A percentile compares a stretch with the other conserved stretches of the same genome.
Evolutionary conservation across 2,888 invertebrate species (phyloP).

Genomic region (Melangyna quadrimaculata): DNA sequence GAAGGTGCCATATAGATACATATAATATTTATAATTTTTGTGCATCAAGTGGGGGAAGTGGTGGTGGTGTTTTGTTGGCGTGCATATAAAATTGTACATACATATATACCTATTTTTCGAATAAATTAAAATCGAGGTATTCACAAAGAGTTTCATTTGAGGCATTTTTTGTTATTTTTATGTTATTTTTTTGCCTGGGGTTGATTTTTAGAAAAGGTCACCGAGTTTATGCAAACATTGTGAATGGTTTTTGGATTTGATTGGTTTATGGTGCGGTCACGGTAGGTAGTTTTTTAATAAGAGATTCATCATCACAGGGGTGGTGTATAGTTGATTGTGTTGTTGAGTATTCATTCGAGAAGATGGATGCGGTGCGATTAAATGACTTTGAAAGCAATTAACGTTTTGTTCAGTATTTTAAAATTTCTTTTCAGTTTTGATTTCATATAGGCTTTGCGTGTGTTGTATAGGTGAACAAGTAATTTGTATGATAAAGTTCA

Average conservation of each 20-base stretch:
- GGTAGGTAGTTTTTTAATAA: constrained; percentile 53
- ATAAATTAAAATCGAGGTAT: constrained; percentile 39
- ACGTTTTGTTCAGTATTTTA: not conserved
- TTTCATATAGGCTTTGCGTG: not conserved
- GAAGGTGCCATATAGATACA: not conserved
- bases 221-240: constrained; percentile 41
- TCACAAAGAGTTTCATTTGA: constrained; percentile 25
- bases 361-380: constrained; percentile 21
- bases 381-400: constrained; percentile 28
- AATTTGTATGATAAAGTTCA: not conserved
- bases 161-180: not conserved
- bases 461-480: not conserved
- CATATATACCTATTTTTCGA: constrained; percentile 17
- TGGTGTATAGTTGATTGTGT: not conserved
- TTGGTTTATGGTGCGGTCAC: constrained; percentile 14
- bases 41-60: constrained; percentile 31
- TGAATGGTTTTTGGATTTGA: constrained; percentile 23
- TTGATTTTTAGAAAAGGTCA: constrained; percentile 51
- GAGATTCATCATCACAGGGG: constrained; percentile 48
- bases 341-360: not conserved
- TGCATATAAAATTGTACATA: constrained; percentile 31
- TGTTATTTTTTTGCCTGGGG: constrained; percentile 2
- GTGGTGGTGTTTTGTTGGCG: constrained; percentile 40
- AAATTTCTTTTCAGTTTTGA: constrained; percentile 1
- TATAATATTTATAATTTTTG: not conserved